These are phyloP conservation scores for Phenganax subtilis DNA, from an alignment of 92 coral and sea anemone species.

Conservation along the genomic window DNA sequence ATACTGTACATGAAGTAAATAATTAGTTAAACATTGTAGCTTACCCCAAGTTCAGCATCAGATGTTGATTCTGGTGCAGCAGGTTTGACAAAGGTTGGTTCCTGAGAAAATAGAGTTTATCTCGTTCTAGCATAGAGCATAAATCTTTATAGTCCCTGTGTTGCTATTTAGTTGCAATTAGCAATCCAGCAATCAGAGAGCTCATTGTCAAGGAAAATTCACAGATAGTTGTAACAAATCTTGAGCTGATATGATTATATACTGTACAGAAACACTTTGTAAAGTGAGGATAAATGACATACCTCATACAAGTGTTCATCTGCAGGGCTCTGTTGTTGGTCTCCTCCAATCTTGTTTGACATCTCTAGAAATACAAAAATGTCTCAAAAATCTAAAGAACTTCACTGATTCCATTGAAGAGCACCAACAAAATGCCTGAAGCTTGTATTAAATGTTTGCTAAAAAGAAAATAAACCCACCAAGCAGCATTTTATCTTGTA, in stretches of 20 bases:
- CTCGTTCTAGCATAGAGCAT: too few species aligned
- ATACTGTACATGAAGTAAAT: too few species aligned
- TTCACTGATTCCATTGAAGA: not conserved
- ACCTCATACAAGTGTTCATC: conserved; percentile 33
- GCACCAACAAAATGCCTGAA: not conserved
- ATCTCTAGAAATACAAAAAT: conserved; percentile 20
- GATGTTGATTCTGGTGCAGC: conserved; percentile 10
- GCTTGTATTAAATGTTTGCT: not conserved
- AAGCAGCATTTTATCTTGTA: conserved; percentile 23
- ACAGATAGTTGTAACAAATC: too few species aligned
- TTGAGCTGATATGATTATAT: not conserved
- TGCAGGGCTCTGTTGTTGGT: conserved; percentile 16
- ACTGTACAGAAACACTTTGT: not conserved
- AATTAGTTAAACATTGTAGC: not conserved
- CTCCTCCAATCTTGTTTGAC: conserved; percentile 36
- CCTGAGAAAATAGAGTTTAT: not conserved
- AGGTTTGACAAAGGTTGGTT: conserved; percentile 20
- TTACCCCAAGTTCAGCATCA: conserved; percentile 11
- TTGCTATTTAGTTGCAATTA: too few species aligned
- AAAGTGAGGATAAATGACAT: not conserved
- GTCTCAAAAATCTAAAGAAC: too few species aligned
- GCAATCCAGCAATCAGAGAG: too few species aligned
- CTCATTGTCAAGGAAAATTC: too few species aligned
- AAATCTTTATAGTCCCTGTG: too few species aligned
- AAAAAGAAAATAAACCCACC: conserved; percentile 5